phyloP scores from a whole-genome alignment of 1,140 invertebrate species.

The Pararge aegeria region DNA sequence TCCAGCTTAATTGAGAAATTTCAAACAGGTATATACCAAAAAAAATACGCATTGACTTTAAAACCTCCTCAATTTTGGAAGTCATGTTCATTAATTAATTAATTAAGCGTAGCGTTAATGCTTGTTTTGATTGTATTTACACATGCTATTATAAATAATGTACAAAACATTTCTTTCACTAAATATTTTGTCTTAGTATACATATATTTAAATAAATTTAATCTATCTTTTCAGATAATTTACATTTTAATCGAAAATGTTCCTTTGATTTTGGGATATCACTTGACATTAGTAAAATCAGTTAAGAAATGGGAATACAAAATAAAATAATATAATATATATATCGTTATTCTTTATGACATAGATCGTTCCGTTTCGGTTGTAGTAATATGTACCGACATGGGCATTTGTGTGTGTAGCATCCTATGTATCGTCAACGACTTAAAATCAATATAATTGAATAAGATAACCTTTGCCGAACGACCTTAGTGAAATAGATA shows the following conservation, averaged over 20 bases:
- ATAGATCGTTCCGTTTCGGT: no score
- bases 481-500: no score
- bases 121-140: constrained; percentile 48
- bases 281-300: constrained; percentile 5
- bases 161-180: constrained; percentile 67
- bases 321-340: not conserved
- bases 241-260: constrained; percentile 31
- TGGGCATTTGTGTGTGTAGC: no score
- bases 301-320: not conserved
- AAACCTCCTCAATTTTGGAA: no score
- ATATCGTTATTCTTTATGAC: no score
- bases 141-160: constrained; percentile 42
- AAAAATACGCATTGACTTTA: no score
- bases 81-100: not conserved
- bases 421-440: no score
- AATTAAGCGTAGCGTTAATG: constrained; percentile 60
- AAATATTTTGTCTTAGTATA: constrained; percentile 60
- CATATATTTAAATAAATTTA: constrained; percentile 45
- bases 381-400: no score
- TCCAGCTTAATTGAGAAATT: no score
- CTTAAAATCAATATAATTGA: no score
- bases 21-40: no score
- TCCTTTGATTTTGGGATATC: not conserved
- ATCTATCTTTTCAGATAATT: constrained; percentile 42
- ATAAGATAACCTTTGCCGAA: no score